Evolutionary conservation across 1,140 invertebrate genomes (phyloP).

Genomic region (Cherax destructor): DNA sequence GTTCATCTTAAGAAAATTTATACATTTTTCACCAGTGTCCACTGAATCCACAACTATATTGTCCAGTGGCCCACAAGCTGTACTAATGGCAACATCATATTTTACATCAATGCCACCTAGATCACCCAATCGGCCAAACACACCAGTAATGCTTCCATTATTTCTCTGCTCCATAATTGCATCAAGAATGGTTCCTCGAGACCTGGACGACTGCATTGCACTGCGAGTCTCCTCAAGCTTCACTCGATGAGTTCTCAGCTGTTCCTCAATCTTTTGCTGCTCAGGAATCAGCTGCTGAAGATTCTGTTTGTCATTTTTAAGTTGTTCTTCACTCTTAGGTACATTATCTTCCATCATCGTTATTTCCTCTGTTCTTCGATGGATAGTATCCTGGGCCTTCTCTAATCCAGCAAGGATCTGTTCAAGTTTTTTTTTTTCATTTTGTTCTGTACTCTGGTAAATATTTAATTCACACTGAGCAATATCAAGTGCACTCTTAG

Average conservation of each 20-base stretch:
- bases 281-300: conserved; percentile 45
- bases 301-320: conserved; percentile 71
- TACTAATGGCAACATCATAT: conserved; percentile 97
- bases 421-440: conserved; percentile 84
- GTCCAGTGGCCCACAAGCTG: conserved; percentile 92
- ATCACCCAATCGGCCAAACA: conserved; percentile 95
- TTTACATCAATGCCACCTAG: conserved; percentile 94
- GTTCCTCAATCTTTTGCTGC: conserved; percentile 67
- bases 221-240: conserved; percentile 81
- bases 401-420: conserved; percentile 75
- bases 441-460: conserved; percentile 85
- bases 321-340: conserved; percentile 69
- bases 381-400: conserved; percentile 71
- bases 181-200: conserved; percentile 85
- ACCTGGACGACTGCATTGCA: conserved; percentile 83
- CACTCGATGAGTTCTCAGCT: conserved; percentile 72
- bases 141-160: conserved; percentile 86
- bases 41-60: conserved; percentile 95
- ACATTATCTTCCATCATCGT: conserved; percentile 60
- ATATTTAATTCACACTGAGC: conserved; percentile 89
- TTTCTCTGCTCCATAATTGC: conserved; percentile 91
- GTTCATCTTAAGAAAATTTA: conserved; percentile 87
- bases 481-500: conserved; percentile 83
- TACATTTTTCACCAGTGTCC: conserved; percentile 89
- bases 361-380: conserved; percentile 37